Conservation (phyloP, 2,888 invertebrate genomes). For the Torymus aiolomorphi region DNA sequence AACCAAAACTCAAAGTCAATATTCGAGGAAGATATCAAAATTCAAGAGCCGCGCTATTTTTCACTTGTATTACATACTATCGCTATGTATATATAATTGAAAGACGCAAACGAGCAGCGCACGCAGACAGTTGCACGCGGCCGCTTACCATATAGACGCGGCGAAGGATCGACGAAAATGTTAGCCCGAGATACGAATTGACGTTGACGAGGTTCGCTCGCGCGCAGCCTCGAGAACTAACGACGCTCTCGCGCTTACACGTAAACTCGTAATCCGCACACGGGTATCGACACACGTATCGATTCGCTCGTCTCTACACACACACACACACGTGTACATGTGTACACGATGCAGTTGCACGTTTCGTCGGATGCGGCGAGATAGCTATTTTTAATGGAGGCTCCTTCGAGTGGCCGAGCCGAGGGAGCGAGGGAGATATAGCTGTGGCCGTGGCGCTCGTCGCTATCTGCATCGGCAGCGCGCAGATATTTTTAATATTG, state of each 20-base stretch:
- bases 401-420: constrained; percentile 59
- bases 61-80: constrained; percentile 8
- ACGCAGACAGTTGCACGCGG: neutral
- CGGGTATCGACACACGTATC: no score
- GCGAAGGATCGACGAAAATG: constrained; percentile 36
- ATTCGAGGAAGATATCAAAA: neutral
- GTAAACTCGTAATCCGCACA: neutral
- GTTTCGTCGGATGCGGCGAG: constrained; percentile 57
- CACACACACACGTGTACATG: neutral
- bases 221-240: neutral
- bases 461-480: constrained; percentile 64
- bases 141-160: neutral
- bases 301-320: neutral
- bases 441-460: constrained; percentile 1
- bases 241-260: neutral
- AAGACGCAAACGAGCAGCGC: constrained; percentile 25
- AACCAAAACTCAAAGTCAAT: neutral
- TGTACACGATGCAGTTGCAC: constrained; percentile 31
- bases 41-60: constrained; percentile 9
- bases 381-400: constrained; percentile 73
- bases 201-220: constrained; percentile 35
- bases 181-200: constrained; percentile 34
- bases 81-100: constrained; percentile 9
- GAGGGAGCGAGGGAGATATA: constrained; percentile 31
- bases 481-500: constrained; percentile 70